Evolutionary conservation across 2,888 invertebrate species (phyloP).

Genomic region (Stegana nigrithorax): DNA sequence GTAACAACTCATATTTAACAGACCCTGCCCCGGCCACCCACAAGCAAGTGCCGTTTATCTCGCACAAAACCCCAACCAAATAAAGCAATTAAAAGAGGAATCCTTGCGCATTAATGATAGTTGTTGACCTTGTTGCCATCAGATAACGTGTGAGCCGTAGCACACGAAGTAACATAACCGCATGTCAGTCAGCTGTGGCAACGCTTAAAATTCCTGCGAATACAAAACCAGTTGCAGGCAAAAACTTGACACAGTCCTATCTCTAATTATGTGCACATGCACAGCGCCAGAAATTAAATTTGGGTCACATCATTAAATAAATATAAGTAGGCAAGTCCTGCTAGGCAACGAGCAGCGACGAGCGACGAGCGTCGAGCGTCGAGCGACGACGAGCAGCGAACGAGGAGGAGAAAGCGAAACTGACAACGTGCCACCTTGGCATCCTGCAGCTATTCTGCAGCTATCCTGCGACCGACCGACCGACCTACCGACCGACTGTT

Average conservation of each 20-base stretch:
- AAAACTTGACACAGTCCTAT: background rate
- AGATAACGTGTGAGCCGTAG: background rate
- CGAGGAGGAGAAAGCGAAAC: too few species aligned
- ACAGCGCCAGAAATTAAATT: constrained; percentile 41
- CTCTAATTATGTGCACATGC: constrained; percentile 11
- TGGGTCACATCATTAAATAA: constrained; percentile 62
- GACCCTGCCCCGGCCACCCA: too few species aligned
- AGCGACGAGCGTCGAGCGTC: too few species aligned
- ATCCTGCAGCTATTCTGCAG: too few species aligned
- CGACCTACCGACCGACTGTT: background rate
- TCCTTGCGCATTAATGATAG: constrained; percentile 1
- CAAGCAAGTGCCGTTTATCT: background rate
- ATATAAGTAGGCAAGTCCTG: constrained; percentile 50
- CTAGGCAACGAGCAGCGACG: too few species aligned
- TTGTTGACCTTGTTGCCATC: constrained; percentile 4
- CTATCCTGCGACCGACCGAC: background rate
- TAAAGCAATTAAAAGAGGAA: constrained; percentile 8
- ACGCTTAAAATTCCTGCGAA: background rate
- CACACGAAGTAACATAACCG: constrained; percentile 5
- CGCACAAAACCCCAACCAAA: background rate
- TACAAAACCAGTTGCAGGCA: background rate
- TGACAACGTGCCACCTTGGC: too few species aligned
- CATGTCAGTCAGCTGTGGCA: background rate
- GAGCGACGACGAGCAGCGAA: too few species aligned
- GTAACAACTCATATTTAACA: background rate